Evolutionary conservation across 1,140 invertebrate genomes (phyloP), one percentile per base, ranked within the genome.

Genomic region (Lycorma delicatula): DNA sequence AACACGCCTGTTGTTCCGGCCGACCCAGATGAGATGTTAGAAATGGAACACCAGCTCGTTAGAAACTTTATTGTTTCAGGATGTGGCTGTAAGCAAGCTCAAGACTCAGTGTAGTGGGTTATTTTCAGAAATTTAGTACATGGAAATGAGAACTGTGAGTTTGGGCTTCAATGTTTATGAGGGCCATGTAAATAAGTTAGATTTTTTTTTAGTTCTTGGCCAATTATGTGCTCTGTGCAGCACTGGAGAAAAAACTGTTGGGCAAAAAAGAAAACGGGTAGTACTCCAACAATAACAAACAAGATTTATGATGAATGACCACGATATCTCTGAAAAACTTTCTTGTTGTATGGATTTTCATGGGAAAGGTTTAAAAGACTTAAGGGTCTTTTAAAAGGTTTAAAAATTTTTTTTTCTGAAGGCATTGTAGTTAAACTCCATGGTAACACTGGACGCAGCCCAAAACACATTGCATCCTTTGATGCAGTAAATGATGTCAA

Each of bases 341-440:
- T 34, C 48, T 16, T 18, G 27, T 25, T 38, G 22, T 16, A 20
- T 48, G 16, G 16, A 26, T 11, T 56, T 12, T 44, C 38, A n/a
- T 48, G 38, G n/a, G 44, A 56, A 48, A 38, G 54, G 31, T 48
- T 56, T 28, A 56, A 56, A 47, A 47, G 44, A 9, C 22, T 56
- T 9, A 48, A 44, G n/a, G n/a, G n/a, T n/a, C n/a, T n/a, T n/a
- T n/a, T n/a, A n/a, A n/a, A n/a, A n/a, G n/a, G n/a, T n/a, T n/a
- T n/a, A 41, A 48, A 29, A 56, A 36, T 44, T 28, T 56, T 25
- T n/a, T 29, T 44, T 12, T n/a, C 9, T 16, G 23, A 56, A 44
- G 54, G 41, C 11, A 48, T 56, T 5, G 16, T 25, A 11, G 34
- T 44, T 29, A 26, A 22, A 13, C 20, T 56, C 5, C 54, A 56